phyloP scores from a whole-genome alignment of 2,888 invertebrate genomes.

The Poecilus cupreus region DNA sequence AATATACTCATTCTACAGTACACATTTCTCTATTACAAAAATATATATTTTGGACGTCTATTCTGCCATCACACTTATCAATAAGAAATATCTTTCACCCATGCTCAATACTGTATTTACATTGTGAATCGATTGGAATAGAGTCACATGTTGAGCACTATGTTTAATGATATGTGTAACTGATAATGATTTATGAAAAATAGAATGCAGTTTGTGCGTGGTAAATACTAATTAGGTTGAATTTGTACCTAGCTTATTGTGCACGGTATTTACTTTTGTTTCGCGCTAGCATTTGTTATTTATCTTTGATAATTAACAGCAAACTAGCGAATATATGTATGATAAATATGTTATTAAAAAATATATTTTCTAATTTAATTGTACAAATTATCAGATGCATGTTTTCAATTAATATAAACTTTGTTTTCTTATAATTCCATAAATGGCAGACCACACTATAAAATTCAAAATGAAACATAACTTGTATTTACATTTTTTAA shows the following conservation, averaged over 20 bases:
- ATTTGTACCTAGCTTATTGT: not conserved
- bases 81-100: not conserved
- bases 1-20: conserved; percentile 12
- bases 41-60: conserved; percentile 53
- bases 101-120: not conserved
- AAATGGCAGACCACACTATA: too few species aligned
- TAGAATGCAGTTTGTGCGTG: conserved; percentile 29
- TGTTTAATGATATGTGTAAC: conserved; percentile 51
- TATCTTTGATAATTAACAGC: not conserved
- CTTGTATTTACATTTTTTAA: too few species aligned
- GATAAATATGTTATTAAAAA: not conserved
- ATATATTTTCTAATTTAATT: not conserved
- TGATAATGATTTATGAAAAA: conserved; percentile 31
- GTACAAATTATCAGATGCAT: not conserved
- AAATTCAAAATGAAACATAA: too few species aligned
- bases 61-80: not conserved
- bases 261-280: not conserved
- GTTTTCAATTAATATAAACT: too few species aligned
- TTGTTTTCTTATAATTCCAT: too few species aligned
- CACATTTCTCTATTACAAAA: conserved; percentile 20
- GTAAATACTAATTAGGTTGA: not conserved
- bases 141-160: conserved; percentile 44
- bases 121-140: conserved; percentile 38
- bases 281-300: not conserved
- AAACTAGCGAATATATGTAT: not conserved